A percentile compares a stretch with the other conserved stretches of the same genome.
Evolutionary conservation across 2,797 vertebrate species (phyloP).

Genomic region (Tauraco hartlaubi): DNA sequence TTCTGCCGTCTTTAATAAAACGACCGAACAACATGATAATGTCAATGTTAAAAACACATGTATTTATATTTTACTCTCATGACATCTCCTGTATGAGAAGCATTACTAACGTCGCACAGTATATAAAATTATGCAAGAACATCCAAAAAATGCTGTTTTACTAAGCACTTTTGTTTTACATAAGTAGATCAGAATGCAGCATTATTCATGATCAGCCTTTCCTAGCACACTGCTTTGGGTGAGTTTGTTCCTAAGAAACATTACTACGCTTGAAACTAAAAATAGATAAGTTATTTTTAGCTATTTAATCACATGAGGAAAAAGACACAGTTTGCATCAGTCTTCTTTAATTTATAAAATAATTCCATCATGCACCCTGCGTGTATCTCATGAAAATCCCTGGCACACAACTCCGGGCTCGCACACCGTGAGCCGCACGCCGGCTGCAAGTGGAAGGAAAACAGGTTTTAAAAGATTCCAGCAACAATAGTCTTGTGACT

Average conservation of each 20-base stretch:
- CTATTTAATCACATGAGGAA: conserved; percentile 51
- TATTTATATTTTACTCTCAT: background rate
- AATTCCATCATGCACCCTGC: conserved; percentile 21
- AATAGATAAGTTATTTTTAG: conserved; percentile 72
- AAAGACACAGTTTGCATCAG: conserved; percentile 50
- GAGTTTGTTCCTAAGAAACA: conserved; percentile 69
- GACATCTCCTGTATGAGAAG: background rate
- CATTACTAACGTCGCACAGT: background rate
- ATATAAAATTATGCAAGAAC: background rate
- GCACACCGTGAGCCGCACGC: conserved; percentile 49
- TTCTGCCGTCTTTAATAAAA: background rate
- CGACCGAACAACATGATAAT: background rate
- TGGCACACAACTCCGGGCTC: conserved; percentile 58
- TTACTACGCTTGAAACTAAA: conserved; percentile 54
- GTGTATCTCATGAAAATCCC: conserved; percentile 47
- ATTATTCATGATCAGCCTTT: conserved; percentile 32
- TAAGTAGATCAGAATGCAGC: conserved; percentile 6
- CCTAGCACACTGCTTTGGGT: background rate
- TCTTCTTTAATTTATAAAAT: conserved; percentile 70
- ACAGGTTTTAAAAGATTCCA: conserved; percentile 78
- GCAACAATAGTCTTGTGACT: conserved; percentile 80
- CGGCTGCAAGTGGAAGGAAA: conserved; percentile 71
- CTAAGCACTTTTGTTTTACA: conserved; percentile 24
- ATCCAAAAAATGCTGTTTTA: background rate
- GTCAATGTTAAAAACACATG: accelerated